Evolutionary conservation across 53 echinoderm and acorn worm species (phyloP).

Genomic region (Paelopatides confundens): DNA sequence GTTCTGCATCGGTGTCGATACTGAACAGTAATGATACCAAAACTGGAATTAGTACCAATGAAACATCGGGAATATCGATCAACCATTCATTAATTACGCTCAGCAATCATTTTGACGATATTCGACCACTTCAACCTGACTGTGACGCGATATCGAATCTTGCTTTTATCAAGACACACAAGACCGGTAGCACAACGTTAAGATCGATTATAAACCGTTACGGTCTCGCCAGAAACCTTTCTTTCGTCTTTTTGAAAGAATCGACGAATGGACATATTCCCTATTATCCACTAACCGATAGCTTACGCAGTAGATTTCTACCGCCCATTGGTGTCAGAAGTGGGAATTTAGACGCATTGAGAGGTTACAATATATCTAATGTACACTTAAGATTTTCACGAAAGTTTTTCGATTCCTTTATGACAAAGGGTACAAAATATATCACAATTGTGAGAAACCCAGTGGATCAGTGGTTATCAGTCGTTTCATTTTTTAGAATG

Average conservation of each 20-base stretch:
- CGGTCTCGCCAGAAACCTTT: conserved; percentile 49
- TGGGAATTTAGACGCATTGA: conserved; percentile 27
- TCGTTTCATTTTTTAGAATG: conserved; percentile 58
- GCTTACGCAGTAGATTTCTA: conserved; percentile 37
- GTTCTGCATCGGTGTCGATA: too few relatives aligned
- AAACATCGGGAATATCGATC: too few relatives aligned
- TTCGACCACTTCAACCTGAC: too few relatives aligned
- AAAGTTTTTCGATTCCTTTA: conserved; percentile 63
- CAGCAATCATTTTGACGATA: too few relatives aligned
- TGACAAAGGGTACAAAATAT: conserved; percentile 62
- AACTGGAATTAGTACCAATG: too few relatives aligned
- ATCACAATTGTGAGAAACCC: conserved; percentile 70
- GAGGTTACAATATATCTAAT: conserved; percentile 58
- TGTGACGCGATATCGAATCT: conserved; percentile 34
- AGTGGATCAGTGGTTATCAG: conserved; percentile 64
- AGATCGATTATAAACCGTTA: conserved; percentile 60
- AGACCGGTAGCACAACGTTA: conserved; percentile 71
- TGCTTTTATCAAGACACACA: conserved; percentile 63
- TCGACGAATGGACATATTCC: conserved; percentile 57
- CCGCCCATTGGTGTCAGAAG: conserved; percentile 70
- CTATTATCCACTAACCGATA: background rate
- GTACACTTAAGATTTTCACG: conserved; percentile 67
- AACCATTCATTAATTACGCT: too few relatives aligned
- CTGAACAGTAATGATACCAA: too few relatives aligned
- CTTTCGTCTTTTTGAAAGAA: conserved; percentile 41